Conservation (phyloP, 1,140 invertebrate species). For the Chrysopa pallens region DNA sequence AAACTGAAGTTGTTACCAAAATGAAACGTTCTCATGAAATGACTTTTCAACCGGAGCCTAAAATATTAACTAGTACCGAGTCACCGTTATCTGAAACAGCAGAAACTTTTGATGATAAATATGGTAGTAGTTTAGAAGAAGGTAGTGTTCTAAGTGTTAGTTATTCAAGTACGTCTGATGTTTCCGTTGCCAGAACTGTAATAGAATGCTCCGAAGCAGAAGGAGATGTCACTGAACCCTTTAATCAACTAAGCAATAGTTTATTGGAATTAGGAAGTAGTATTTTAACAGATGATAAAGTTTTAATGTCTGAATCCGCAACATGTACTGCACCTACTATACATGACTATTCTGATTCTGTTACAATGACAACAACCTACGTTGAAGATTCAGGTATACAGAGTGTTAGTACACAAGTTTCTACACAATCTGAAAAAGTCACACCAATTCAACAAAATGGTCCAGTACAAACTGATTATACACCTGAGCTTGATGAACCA, state of each 20-base stretch:
- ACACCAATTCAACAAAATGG: slow-evolving; percentile 27
- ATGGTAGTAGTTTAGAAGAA: slow-evolving; percentile 34
- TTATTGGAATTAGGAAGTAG: slow-evolving; percentile 17
- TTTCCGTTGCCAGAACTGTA: slow-evolving; percentile 28
- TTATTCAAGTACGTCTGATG: slow-evolving; percentile 32
- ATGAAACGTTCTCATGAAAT: slow-evolving; percentile 83
- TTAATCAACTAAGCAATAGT: slow-evolving; percentile 28
- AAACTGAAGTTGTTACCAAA: slow-evolving; percentile 31
- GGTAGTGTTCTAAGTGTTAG: slow-evolving; percentile 32
- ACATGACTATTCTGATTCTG: slow-evolving; percentile 19
- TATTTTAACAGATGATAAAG: slow-evolving; percentile 11
- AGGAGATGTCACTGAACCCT: slow-evolving; percentile 23
- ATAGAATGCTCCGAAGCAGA: slow-evolving; percentile 26
- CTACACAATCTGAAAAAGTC: slow-evolving; percentile 23
- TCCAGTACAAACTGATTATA: slow-evolving; percentile 34
- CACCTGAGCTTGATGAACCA: slow-evolving; percentile 26
- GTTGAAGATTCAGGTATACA: slow-evolving; percentile 26
- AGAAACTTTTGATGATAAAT: slow-evolving; percentile 22
- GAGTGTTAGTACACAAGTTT: slow-evolving; percentile 33
- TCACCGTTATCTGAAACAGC: slow-evolving; percentile 12
- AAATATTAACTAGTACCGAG: slow-evolving; percentile 18
- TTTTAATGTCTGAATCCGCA: slow-evolving; percentile 16
- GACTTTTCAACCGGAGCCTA: slow-evolving; percentile 61
- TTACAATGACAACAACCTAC: slow-evolving; percentile 32
- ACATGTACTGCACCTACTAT: slow-evolving; percentile 18